Base-by-base conservation (phyloP, 2,797 vertebrate species). In the Pelobates cultripes region DNA sequence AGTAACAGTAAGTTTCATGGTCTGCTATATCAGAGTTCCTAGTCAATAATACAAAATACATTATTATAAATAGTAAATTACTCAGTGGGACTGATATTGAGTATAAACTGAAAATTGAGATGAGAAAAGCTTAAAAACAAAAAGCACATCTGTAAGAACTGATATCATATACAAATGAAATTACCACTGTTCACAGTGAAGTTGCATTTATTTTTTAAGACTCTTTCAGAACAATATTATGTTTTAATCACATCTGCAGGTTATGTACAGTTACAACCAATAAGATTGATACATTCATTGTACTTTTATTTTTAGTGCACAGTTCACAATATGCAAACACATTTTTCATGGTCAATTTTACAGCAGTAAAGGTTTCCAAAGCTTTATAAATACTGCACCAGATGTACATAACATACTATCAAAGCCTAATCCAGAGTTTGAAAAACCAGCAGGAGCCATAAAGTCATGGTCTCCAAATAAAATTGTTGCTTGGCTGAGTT, bases 121-220 rank as follows among this genome's bases (percentile, higher is more conserved):
- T 17, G 17, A 28, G n/a, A 40, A 28, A 64, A 64, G 61, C 61
- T 64, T 64, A 28, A 6, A 40, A 64, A 17, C 10, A 7, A 7
- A n/a, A 64, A 64, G 4, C 17, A 67, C 10, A 41, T 63, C 12
- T 6, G 14, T 42, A 28, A 28, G 28, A 28, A 28, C 28, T 28
- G 43, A 66, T 71, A 8, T 14, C 66, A 42, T 70, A 15, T 44
- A 71, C 12, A 73, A 14, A 72, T 79, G 15, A 51, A 63, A 78
- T 12, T 63, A 51, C 70, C 60, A 66, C 77, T 79, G 40, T 42
- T 79, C 70, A 79, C 77, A 79, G 57, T 73, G 69, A 41, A 66
- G 43, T 60, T 63, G 53, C 47, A 51, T 51, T 5, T 53, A 42
- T 42, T 17, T 45, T 2, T 69, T 55, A 57, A 43, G 7, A 77